These are phyloP conservation scores for Diadophis punctatus DNA, from an alignment of 2,113 vertebrate species.

Conservation along the genomic window DNA sequence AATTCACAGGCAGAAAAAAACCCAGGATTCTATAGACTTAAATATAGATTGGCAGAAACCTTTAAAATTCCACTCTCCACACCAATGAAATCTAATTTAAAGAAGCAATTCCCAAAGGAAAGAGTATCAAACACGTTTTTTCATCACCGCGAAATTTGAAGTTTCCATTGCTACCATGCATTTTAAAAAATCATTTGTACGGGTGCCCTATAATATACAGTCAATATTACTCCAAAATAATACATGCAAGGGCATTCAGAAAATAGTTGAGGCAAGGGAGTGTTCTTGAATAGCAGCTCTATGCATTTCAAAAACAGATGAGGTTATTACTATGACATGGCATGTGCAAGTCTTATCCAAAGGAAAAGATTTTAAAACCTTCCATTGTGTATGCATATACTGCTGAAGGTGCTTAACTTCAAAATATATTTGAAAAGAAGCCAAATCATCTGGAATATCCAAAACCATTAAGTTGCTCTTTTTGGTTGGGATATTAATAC, in stretches of 20 bases:
- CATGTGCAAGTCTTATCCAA: background rate
- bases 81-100: slow-evolving; percentile 29
- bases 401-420: background rate
- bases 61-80: slow-evolving; percentile 8
- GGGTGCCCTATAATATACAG: background rate
- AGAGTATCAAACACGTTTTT: background rate
- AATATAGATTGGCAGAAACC: slow-evolving; percentile 28
- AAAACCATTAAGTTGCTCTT: background rate
- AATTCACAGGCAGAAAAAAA: background rate
- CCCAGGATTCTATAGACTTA: background rate
- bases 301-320: background rate
- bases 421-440: background rate
- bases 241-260: background rate
- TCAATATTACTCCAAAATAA: background rate
- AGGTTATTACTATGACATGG: background rate
- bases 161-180: background rate
- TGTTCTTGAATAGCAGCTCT: background rate
- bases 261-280: background rate
- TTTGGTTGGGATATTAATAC: background rate
- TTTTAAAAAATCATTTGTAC: background rate
- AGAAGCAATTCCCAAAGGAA: slow-evolving; percentile 9
- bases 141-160: background rate
- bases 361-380: background rate
- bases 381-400: background rate
- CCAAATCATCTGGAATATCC: background rate